phyloP scores from a whole-genome alignment of 2,113 vertebrate species.

The Prietella phreatophila region DNA sequence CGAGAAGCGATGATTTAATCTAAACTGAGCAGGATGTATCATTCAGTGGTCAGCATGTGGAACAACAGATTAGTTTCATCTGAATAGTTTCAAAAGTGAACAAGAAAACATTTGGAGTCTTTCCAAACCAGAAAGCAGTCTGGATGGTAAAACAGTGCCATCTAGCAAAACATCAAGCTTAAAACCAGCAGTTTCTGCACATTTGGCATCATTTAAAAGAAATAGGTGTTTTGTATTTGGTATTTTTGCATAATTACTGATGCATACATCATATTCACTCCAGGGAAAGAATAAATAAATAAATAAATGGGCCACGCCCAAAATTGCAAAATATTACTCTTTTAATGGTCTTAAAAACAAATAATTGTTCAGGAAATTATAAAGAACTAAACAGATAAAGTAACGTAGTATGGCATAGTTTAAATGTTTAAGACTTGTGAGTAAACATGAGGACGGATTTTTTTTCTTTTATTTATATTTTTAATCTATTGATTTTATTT shows the following conservation, averaged over 20 bases:
- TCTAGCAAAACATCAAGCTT: conserved; percentile 5
- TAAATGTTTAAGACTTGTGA: too few species aligned
- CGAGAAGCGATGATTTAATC: conserved; percentile 15
- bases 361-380: too few species aligned
- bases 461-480: too few species aligned
- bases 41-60: neutral
- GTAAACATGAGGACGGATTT: too few species aligned
- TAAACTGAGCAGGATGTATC: conserved; percentile 17
- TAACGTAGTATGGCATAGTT: too few species aligned
- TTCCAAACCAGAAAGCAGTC: neutral
- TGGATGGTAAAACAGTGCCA: conserved; percentile 32
- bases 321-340: too few species aligned
- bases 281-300: too few species aligned
- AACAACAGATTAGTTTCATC: conserved; percentile 16
- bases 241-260: neutral
- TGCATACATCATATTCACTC: neutral
- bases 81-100: neutral
- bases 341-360: too few species aligned
- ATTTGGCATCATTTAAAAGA: neutral
- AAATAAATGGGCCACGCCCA: too few species aligned
- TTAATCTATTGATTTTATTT: too few species aligned
- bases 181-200: neutral
- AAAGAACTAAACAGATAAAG: too few species aligned
- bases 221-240: neutral
- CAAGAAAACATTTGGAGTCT: neutral